Evolutionary conservation across 2,888 invertebrate genomes (phyloP).

Genomic region (Troides helena): DNA sequence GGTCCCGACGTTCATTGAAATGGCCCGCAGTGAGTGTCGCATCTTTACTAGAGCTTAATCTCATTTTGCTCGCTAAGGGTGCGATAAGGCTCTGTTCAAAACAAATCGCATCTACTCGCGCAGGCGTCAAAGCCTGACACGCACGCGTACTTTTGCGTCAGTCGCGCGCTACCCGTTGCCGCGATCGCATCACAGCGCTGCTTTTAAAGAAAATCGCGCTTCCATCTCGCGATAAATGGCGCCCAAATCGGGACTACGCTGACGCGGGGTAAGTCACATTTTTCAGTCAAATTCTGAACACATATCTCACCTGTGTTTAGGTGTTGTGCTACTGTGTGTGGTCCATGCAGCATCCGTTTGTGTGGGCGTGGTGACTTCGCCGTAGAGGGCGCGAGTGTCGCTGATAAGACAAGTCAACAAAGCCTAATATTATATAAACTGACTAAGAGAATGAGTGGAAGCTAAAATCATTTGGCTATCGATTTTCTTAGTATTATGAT

Average conservation of each 20-base stretch:
- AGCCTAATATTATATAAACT: conserved; percentile 61
- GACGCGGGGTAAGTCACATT: conserved; percentile 67
- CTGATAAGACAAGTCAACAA: conserved; percentile 77
- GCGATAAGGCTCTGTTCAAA: conserved; percentile 59
- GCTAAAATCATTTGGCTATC: conserved; percentile 57
- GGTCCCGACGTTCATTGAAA: conserved; percentile 57
- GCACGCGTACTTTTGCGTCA: conserved; percentile 62
- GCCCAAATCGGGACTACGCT: conserved; percentile 68
- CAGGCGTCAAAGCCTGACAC: conserved; percentile 63
- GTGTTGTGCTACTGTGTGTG: conserved; percentile 31
- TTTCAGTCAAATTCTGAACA: conserved; percentile 32
- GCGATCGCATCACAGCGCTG: conserved; percentile 49
- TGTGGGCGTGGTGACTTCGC: conserved; percentile 71
- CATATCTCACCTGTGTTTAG: background rate
- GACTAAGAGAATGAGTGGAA: conserved; percentile 43
- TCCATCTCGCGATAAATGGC: conserved; percentile 72
- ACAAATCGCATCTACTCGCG: conserved; percentile 64
- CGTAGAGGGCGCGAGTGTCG: conserved; percentile 60
- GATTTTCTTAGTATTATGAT: conserved; percentile 59
- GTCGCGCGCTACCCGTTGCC: conserved; percentile 65
- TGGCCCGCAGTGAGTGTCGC: conserved; percentile 57
- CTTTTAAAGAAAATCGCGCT: conserved; percentile 45
- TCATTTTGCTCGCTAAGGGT: conserved; percentile 54
- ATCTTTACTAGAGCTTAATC: conserved; percentile 65
- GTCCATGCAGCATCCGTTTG: conserved; percentile 62